These are phyloP conservation scores for Galaxias olidus DNA, from an alignment of 2,797 vertebrate genomes.

Conservation along the genomic window DNA sequence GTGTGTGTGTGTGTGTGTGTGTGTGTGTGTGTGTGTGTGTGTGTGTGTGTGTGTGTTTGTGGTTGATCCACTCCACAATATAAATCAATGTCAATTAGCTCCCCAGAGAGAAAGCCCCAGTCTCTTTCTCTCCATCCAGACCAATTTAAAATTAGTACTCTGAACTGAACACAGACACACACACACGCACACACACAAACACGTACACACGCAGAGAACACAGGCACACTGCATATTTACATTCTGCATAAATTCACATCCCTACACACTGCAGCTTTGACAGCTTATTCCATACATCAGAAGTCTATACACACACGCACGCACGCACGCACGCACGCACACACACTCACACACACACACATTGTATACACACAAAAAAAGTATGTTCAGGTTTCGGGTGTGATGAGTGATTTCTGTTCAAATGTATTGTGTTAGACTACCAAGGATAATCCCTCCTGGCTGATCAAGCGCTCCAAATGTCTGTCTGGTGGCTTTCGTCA, in stretches of 20 bases:
- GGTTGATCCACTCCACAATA: slow-evolving; percentile 74
- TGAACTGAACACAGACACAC: not conserved
- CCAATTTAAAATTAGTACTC: slow-evolving; percentile 70
- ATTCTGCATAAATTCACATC: no score
- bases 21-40: no score
- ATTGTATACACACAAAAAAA: not conserved
- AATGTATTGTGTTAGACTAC: not conserved
- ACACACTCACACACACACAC: slow-evolving; percentile 37
- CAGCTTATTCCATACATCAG: no score
- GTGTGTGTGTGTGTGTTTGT: slow-evolving; percentile 74
- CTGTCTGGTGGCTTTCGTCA: no score
- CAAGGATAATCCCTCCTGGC: no score
- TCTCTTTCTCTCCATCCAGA: slow-evolving; percentile 49
- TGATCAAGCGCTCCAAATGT: no score
- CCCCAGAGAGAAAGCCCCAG: slow-evolving; percentile 53
- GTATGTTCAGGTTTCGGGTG: no score
- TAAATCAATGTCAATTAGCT: slow-evolving; percentile 86
- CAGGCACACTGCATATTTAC: slow-evolving; percentile 37
- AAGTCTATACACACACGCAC: slow-evolving; percentile 25
- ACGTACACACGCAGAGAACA: slow-evolving; percentile 53
- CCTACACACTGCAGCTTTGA: no score
- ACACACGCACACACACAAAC: no score
- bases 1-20: no score
- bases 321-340: slow-evolving; percentile 39
- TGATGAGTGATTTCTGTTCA: not conserved